Evolutionary conservation across 2,888 invertebrate genomes (phyloP).

Genomic region (Dolichomitus sp.): DNA sequence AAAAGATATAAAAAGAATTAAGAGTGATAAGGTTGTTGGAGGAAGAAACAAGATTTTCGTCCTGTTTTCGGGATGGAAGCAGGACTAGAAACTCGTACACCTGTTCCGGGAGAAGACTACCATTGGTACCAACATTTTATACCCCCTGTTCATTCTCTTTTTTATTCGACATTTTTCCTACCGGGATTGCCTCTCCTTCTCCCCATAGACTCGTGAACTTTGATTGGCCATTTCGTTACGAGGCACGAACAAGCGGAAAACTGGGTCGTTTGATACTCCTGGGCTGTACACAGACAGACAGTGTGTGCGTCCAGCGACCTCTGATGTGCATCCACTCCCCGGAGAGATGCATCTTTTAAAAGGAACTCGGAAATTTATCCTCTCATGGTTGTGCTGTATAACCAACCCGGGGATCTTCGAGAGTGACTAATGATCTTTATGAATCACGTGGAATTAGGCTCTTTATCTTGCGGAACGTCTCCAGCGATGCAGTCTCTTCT

Average conservation of each 20-base stretch:
- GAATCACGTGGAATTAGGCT: slow-evolving; percentile 75
- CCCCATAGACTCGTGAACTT: slow-evolving; percentile 59
- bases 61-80: slow-evolving; percentile 13
- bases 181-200: slow-evolving; percentile 40
- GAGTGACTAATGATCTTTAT: slow-evolving; percentile 76
- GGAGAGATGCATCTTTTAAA: slow-evolving; percentile 61
- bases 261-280: slow-evolving; percentile 32
- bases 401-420: slow-evolving; percentile 54
- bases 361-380: slow-evolving; percentile 58
- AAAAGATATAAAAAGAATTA: slow-evolving; percentile 26
- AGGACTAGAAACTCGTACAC: not conserved
- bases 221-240: slow-evolving; percentile 65
- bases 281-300: slow-evolving; percentile 29
- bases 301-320: slow-evolving; percentile 32
- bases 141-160: slow-evolving; percentile 6
- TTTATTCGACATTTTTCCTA: slow-evolving; percentile 44
- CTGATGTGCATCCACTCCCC: slow-evolving; percentile 39
- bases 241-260: slow-evolving; percentile 51
- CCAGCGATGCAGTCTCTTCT: slow-evolving; percentile 43
- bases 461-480: slow-evolving; percentile 65
- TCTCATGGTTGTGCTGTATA: slow-evolving; percentile 40
- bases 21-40: slow-evolving; percentile 9
- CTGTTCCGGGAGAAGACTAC: not conserved
- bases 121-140: slow-evolving; percentile 15
- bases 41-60: slow-evolving; percentile 39